These are phyloP conservation scores for Siderastrea siderea DNA, from an alignment of 92 coral and sea anemone species.

Conservation along the genomic window DNA sequence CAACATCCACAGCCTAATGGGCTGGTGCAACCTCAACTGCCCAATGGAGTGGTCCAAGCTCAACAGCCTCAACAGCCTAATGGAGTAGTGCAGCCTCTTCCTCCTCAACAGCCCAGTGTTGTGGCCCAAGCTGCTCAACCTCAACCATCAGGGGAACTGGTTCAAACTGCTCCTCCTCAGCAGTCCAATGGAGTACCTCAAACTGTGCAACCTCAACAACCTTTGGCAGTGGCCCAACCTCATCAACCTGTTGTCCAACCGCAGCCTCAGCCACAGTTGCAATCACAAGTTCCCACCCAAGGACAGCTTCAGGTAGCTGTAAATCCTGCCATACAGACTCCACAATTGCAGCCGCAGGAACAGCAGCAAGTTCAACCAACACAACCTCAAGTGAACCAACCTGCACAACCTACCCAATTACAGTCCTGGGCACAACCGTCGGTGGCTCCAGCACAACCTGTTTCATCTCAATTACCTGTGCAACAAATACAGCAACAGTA, in stretches of 20 bases:
- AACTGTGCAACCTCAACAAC: not conserved
- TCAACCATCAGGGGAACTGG: not conserved
- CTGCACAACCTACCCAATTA: not conserved
- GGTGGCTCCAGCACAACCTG: not conserved
- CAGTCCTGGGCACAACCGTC: not conserved
- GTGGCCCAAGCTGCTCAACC: not conserved
- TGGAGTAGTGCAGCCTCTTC: not conserved
- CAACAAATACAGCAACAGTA: not conserved
- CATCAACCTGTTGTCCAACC: not conserved
- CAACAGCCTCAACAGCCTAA: too few relatives aligned
- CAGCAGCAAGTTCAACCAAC: not conserved
- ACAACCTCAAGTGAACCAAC: slow-evolving; percentile 6
- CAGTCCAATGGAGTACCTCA: not conserved
- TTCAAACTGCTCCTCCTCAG: not conserved
- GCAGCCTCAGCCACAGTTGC: slow-evolving; percentile 4
- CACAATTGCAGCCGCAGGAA: not conserved
- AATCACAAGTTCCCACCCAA: not conserved
- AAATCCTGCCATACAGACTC: not conserved
- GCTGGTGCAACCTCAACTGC: not conserved
- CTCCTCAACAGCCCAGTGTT: not conserved
- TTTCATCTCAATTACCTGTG: not conserved
- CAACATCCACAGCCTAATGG: not conserved
- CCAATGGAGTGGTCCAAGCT: not conserved
- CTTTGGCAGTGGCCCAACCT: not conserved
- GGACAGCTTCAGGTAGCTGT: not conserved